Percentiles rank a stretch among this genome's conserved stretches.
Conservation (phyloP, 2,113 vertebrate genomes). For the Chiloscyllium plagiosum region DNA sequence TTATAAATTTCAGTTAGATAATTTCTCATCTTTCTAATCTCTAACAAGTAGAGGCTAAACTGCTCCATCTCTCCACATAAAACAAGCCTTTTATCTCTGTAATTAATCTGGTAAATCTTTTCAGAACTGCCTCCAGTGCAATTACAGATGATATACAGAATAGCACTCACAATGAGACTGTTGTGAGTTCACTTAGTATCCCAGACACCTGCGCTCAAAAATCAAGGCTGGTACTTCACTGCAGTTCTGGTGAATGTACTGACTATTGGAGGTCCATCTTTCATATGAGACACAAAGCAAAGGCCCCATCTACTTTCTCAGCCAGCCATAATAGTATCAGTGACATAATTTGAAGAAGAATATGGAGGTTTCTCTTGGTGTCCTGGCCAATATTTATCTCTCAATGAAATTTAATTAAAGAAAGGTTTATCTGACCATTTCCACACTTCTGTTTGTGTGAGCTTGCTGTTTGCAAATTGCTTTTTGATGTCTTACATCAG, state of each 20-base stretch:
- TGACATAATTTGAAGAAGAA: neutral
- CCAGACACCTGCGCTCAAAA: neutral
- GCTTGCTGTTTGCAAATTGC: neutral
- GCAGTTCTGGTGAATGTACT: neutral
- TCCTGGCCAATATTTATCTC: neutral
- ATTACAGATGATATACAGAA: neutral
- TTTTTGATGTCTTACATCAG: neutral
- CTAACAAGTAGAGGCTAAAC: no score
- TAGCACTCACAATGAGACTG: no score
- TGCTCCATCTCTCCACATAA: no score
- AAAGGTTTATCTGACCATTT: neutral
- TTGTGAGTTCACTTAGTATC: no score
- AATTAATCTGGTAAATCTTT: no score
- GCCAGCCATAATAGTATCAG: neutral
- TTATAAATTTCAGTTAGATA: no score
- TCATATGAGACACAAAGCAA: neutral
- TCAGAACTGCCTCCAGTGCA: no score
- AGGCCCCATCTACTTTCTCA: neutral
- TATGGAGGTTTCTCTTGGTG: neutral
- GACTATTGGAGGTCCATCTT: neutral
- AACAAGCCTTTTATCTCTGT: no score
- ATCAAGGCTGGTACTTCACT: neutral
- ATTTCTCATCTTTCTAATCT: no score
- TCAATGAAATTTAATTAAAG: neutral
- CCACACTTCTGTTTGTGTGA: neutral